Evolutionary conservation across 2,113 vertebrate species (phyloP), one percentile per base, ranked within the genome.

Genomic region (Psilopsiagon aymara): DNA sequence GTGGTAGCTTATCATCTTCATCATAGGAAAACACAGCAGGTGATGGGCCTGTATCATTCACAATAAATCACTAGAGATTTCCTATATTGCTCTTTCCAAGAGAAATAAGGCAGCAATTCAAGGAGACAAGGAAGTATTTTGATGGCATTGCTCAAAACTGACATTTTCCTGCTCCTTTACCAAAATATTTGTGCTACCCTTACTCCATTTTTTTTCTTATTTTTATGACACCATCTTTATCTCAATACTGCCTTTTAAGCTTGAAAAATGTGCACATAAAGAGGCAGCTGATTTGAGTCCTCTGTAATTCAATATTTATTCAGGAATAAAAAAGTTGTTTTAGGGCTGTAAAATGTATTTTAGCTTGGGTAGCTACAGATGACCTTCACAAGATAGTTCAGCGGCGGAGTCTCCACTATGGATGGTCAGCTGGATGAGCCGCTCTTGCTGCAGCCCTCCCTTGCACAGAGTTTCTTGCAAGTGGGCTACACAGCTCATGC

Each of bases 331-430:
- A 82, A 59, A 55, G 27, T 16, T 19, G 8, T 4, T 63, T 7
- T 33, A 71, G 11, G 16, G 25, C 27, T 76, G 8, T 43, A 76
- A 75, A 52, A 53, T 14, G 11, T 43, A 35, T 68, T 85, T 85
- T 51, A 70, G 28, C 27, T 82, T 41, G 16, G 28, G 43, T 70
- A 86, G 37, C 43, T 44, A 24, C 31, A 77, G 49, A 25, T 8
- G 28, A 2, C 9, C 11, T 10, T n/a, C 29, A 28, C 31, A 78
- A 28, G 67, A 1, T 7, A 44, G 59, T 27, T 78, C 77, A 89
- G 41, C 64, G 79, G 64, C 13, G 52, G 16, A 15, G 3, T 68
- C 37, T 63, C 17, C 2, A 0, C 1, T 1, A 33, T 1, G 3
- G 51, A 49, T 10, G 24, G 12, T 57, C 46, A 44, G 51, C 41